Conservation (phyloP, 35 echinoderm and acorn worm species). For the Lytechinus variegatus region DNA sequence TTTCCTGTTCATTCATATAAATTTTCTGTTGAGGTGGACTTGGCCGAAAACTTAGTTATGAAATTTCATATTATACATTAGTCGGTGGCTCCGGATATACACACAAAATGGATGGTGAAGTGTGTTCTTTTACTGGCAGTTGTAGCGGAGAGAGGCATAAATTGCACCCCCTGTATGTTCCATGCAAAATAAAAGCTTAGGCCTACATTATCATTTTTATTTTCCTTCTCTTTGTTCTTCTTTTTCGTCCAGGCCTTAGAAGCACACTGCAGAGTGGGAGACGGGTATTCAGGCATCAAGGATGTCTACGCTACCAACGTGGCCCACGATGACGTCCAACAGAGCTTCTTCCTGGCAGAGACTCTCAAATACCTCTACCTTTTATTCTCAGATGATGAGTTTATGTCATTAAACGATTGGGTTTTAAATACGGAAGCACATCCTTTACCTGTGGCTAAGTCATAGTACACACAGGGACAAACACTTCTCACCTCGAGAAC, state of each 20-base stretch:
- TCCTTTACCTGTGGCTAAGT: slow-evolving; percentile 76
- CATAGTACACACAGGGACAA: not conserved
- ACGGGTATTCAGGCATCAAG: slow-evolving; percentile 88
- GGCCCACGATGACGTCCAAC: slow-evolving; percentile 95
- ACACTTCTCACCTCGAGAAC: not conserved
- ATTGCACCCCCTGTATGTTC: too few relatives aligned
- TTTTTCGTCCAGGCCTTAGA: slow-evolving; percentile 78
- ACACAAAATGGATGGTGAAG: too few relatives aligned
- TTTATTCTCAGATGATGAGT: slow-evolving; percentile 88
- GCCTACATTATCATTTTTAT: not conserved
- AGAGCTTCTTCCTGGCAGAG: slow-evolving; percentile 98
- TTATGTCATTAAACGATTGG: slow-evolving; percentile 95
- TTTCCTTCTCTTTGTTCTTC: not conserved
- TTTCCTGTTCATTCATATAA: too few relatives aligned
- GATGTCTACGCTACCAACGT: slow-evolving; percentile 93
- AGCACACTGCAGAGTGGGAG: slow-evolving; percentile 84
- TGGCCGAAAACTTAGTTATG: too few relatives aligned
- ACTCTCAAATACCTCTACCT: slow-evolving; percentile 98
- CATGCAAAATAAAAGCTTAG: too few relatives aligned
- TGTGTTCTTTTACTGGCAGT: too few relatives aligned
- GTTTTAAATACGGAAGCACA: slow-evolving; percentile 98
- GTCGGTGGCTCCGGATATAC: too few relatives aligned
- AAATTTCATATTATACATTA: too few relatives aligned
- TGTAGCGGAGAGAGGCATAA: too few relatives aligned
- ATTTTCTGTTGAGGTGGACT: too few relatives aligned